A percentile compares a stretch with the other conserved stretches of the same genome.
phyloP scores from a whole-genome alignment of 2,113 vertebrate genomes.

The Etheostoma cragini region DNA sequence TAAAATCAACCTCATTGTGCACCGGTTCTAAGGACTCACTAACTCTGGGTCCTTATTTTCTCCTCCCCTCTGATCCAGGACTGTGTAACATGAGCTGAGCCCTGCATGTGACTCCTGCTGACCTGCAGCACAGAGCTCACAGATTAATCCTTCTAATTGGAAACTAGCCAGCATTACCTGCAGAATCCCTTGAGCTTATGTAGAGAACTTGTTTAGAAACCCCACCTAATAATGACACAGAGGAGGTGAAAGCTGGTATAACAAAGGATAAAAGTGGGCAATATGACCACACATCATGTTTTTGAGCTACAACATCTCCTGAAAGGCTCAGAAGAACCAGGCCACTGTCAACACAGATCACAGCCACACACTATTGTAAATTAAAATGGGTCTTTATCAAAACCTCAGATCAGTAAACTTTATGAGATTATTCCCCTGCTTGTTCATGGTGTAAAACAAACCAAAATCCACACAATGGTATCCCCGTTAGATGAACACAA shows the following conservation, averaged over 20 bases:
- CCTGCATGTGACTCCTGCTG: conserved; percentile 49
- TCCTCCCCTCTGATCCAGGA: conserved; percentile 11
- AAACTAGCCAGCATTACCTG: conserved; percentile 16
- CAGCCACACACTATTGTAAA: not conserved
- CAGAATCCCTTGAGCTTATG: not conserved
- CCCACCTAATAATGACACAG: conserved; percentile 39
- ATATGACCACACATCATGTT: not conserved
- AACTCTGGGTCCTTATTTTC: conserved; percentile 14
- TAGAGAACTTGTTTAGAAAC: not conserved
- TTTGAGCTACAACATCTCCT: not conserved
- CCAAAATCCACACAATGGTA: not conserved
- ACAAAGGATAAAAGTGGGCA: not conserved
- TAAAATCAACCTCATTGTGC: conserved; percentile 20
- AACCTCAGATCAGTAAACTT: not conserved
- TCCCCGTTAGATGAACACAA: not conserved
- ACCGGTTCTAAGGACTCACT: not conserved
- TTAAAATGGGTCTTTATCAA: not conserved
- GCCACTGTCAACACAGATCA: not conserved
- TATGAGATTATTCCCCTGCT: not conserved
- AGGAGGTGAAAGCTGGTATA: not conserved
- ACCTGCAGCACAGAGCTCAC: conserved; percentile 48
- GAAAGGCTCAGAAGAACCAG: not conserved
- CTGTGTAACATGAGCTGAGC: conserved; percentile 41
- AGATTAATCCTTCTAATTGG: conserved; percentile 66
- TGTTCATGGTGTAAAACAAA: not conserved